A percentile compares a stretch with the other conserved stretches of the same genome.
Evolutionary conservation across 1,140 invertebrate species (phyloP).

Genomic region (Tenebrio molitor): DNA sequence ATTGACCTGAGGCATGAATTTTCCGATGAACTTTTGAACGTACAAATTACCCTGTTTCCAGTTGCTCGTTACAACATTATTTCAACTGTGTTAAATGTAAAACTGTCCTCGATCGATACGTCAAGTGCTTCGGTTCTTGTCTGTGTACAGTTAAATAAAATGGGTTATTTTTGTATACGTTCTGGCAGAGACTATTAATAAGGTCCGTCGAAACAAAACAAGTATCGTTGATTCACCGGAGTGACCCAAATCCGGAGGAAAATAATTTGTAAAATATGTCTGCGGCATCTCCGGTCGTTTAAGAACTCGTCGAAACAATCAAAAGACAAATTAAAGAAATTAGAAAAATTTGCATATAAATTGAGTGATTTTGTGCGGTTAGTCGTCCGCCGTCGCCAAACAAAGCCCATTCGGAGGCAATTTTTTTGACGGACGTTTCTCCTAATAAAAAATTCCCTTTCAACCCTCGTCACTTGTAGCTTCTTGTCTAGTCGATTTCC

Average conservation of each 20-base stretch:
- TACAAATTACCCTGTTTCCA: not conserved
- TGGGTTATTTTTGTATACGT: not conserved
- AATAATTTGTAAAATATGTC: too few relatives aligned
- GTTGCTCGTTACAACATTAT: too few relatives aligned
- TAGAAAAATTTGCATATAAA: not conserved
- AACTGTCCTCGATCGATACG: not conserved
- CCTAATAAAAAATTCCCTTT: conserved; percentile 18
- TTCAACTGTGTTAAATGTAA: not conserved
- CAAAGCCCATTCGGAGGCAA: not conserved
- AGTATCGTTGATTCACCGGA: too few relatives aligned
- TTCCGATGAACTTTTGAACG: too few relatives aligned
- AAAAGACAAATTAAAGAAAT: not conserved
- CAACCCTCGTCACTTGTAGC: conserved; percentile 29
- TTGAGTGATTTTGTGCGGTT: not conserved
- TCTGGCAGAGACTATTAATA: too few relatives aligned
- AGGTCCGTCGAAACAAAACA: too few relatives aligned
- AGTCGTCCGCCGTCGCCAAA: not conserved
- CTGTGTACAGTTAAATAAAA: not conserved
- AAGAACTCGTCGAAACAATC: not conserved
- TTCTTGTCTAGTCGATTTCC: conserved; percentile 1
- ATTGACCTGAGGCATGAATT: too few relatives aligned
- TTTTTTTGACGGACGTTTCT: conserved; percentile 5
- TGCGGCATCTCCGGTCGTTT: too few relatives aligned
- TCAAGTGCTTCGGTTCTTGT: not conserved
- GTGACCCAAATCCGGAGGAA: too few relatives aligned